Evolutionary conservation across 1,140 invertebrate genomes (phyloP).

Genomic region (Mactra quadrangularis): DNA sequence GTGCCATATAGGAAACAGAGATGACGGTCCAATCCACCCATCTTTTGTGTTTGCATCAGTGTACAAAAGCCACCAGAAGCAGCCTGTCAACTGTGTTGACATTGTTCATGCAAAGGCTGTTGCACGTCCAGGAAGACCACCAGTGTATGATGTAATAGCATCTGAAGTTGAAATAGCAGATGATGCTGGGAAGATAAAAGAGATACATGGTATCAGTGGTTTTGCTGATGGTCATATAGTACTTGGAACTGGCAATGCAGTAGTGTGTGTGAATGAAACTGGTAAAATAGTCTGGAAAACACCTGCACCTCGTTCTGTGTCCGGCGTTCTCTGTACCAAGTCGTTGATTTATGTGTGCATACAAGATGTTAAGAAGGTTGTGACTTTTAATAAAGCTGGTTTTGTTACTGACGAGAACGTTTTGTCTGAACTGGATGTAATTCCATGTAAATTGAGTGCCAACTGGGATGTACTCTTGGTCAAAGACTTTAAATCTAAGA

Average conservation of each 20-base stretch:
- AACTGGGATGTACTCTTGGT: slow-evolving; percentile 48
- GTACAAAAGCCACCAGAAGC: slow-evolving; percentile 31
- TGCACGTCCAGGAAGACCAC: slow-evolving; percentile 20
- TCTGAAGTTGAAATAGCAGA: slow-evolving; percentile 14
- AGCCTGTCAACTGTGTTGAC: slow-evolving; percentile 40
- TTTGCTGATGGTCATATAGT: slow-evolving; percentile 40
- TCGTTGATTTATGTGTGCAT: slow-evolving; percentile 33
- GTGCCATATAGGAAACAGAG: slow-evolving; percentile 15
- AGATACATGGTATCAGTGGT: slow-evolving; percentile 37
- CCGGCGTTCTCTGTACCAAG: slow-evolving; percentile 29
- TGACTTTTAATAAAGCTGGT: slow-evolving; percentile 53
- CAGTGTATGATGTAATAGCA: slow-evolving; percentile 8
- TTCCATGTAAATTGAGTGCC: slow-evolving; percentile 56
- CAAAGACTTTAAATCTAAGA: slow-evolving; percentile 57
- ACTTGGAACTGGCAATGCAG: slow-evolving; percentile 23
- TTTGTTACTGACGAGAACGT: slow-evolving; percentile 55
- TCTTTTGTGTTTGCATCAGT: slow-evolving; percentile 31
- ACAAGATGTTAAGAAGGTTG: slow-evolving; percentile 38
- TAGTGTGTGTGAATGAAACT: slow-evolving; percentile 34
- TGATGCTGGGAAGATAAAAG: slow-evolving; percentile 9
- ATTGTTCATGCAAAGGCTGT: slow-evolving; percentile 40
- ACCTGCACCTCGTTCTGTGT: slow-evolving; percentile 9
- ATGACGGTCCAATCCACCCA: slow-evolving; percentile 21
- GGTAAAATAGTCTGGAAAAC: slow-evolving; percentile 46
- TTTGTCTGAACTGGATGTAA: slow-evolving; percentile 33